Conservation (phyloP, 2,113 vertebrate species). For the Alces alces region DNA sequence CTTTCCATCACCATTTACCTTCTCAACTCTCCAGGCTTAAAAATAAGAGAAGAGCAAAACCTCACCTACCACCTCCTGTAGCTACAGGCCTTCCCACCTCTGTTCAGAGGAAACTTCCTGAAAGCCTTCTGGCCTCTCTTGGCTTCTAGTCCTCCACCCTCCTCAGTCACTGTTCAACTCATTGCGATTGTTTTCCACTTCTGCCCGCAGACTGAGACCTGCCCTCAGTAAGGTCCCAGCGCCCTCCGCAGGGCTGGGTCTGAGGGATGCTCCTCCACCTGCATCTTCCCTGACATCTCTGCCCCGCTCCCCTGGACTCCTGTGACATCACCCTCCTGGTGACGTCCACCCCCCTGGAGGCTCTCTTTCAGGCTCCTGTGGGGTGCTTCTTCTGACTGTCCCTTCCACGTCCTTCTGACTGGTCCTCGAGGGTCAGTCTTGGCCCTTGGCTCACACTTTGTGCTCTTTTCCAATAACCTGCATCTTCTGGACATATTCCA, state of each 20-base stretch:
- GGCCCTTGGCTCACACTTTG: background rate
- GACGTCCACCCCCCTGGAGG: background rate
- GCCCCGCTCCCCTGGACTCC: background rate
- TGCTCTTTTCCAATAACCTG: background rate
- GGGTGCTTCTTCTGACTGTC: background rate
- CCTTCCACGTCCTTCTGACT: background rate
- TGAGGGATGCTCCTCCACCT: background rate
- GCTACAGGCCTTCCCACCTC: background rate
- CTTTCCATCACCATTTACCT: background rate
- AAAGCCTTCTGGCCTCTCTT: background rate
- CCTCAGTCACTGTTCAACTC: background rate
- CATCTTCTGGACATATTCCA: background rate
- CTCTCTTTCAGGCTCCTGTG: background rate
- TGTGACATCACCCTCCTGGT: background rate
- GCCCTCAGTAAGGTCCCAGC: background rate
- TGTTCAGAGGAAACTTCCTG: background rate
- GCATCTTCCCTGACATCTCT: background rate
- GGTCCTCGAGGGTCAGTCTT: background rate
- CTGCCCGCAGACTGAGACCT: background rate
- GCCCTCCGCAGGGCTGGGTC: background rate
- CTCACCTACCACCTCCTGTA: background rate
- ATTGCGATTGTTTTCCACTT: background rate
- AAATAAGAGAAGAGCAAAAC: background rate
- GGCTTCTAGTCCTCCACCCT: background rate
- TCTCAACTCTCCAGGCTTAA: background rate